Conservation (phyloP, 2,888 invertebrate genomes). For the Caenorhabditis sp. region DNA sequence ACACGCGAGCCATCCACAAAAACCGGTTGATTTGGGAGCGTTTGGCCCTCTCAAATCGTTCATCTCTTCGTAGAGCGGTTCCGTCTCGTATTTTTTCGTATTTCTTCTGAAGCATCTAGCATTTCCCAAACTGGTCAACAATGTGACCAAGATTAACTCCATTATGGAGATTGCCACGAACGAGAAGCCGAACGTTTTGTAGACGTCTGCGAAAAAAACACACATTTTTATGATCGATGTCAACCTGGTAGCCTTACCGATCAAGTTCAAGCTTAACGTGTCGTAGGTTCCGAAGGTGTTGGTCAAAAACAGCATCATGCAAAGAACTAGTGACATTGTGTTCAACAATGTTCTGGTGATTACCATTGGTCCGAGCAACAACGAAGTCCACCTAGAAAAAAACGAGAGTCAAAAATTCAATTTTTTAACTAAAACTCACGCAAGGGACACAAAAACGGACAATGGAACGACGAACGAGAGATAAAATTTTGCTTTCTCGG, state of each 20-base stretch:
- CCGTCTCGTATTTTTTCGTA: constrained; percentile 50
- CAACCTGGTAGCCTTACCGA: too few species aligned
- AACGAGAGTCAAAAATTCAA: not conserved
- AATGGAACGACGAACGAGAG: constrained; percentile 15
- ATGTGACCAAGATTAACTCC: constrained; percentile 52
- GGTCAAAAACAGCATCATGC: constrained; percentile 23
- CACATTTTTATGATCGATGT: too few species aligned
- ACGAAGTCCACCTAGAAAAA: constrained; percentile 55
- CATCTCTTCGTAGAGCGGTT: constrained; percentile 61
- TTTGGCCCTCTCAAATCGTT: constrained; percentile 56
- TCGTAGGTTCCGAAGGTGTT: constrained; percentile 19
- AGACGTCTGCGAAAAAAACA: constrained; percentile 44
- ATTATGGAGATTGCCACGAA: constrained; percentile 47
- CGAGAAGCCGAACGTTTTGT: constrained; percentile 52
- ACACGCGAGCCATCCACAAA: constrained; percentile 50
- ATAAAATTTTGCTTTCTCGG: constrained; percentile 20
- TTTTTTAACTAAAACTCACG: constrained; percentile 9
- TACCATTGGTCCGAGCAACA: constrained; percentile 60
- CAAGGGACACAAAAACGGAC: constrained; percentile 42
- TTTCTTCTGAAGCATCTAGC: constrained; percentile 26
- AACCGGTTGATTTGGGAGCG: constrained; percentile 46
- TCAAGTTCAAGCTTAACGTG: too few species aligned
- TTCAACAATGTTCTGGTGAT: constrained; percentile 56
- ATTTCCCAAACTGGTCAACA: constrained; percentile 53
- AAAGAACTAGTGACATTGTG: constrained; percentile 45